Percentiles rank a stretch among this genome's conserved stretches.
phyloP scores from a whole-genome alignment of 2,113 vertebrate genomes.

The Microcebus jonahi region DNA sequence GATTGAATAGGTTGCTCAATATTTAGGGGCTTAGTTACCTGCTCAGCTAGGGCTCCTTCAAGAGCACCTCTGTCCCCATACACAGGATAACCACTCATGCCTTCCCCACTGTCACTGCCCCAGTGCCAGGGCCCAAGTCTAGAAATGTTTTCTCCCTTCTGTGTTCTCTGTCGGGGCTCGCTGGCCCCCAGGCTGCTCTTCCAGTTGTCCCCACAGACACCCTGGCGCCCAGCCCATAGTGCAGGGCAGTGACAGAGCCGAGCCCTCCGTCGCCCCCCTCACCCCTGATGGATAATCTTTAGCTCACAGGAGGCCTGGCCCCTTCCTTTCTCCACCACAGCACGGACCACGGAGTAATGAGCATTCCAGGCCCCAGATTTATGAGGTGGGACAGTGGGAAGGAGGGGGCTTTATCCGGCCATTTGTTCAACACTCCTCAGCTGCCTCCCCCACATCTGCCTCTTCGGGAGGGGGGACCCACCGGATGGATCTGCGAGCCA shows the following conservation, averaged over 20 bases:
- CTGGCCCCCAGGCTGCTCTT: neutral
- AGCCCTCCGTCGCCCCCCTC: neutral
- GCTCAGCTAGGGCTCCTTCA: neutral
- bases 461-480: neutral
- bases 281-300: neutral
- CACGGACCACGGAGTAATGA: neutral
- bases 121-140: neutral
- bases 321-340: neutral
- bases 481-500: neutral
- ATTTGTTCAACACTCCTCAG: neutral
- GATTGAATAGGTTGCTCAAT: neutral
- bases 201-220: neutral
- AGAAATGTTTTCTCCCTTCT: neutral
- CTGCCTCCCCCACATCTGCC: neutral
- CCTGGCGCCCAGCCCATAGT: neutral
- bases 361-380: constrained; percentile 7
- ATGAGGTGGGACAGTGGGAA: neutral
- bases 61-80: neutral
- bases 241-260: neutral
- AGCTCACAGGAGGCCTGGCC: neutral
- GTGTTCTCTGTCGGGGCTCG: neutral
- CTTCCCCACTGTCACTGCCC: neutral
- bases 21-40: neutral
- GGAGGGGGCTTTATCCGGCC: neutral
- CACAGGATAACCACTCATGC: too few species aligned